Base-by-base conservation (phyloP, 2,888 invertebrate species). In the Notodonta ziczac region DNA sequence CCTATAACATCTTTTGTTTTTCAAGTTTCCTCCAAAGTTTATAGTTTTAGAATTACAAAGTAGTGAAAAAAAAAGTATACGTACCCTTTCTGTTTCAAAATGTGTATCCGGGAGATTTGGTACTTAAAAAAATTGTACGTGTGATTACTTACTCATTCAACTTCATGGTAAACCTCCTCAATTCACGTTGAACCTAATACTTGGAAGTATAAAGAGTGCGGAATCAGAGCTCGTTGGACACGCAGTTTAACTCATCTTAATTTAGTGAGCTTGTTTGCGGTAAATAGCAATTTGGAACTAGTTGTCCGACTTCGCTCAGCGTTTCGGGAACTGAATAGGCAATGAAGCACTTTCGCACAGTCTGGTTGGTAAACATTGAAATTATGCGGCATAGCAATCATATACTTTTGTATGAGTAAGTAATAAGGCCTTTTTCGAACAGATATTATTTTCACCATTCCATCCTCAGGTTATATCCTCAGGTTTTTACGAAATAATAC, bases 271-370 rank as follows among this genome's bases (percentile, higher is more conserved):
- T 89, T 90, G 89, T 90, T 89, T 87, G 87, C 73, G 86, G 87
- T 88, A 89, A 89, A 89, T 87, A 89, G 85, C 85, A 87, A 89
- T 90, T 91, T 88, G 82, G 82, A 85, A 84, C 85, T 86, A 86
- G 86, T 87, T 85, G 84, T 85, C 80, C 76, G 77, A 82, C 82
- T 89, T 85, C 76, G 74, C 73, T 76, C 77, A 74, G 73, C 72
- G 70, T 69, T 79, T 78, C 70, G 67, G 69, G 63, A 67, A 62
- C 65, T 83, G 83, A 82, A 83, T 81, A 76, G 78, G 73, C 77
- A 81, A 84, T 83, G 80, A 80, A 72, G 72, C 78, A 74, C 72
- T 77, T 75, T 63, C 64, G 58, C 66, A 65, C 69, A 67, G 69
- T 70, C 58, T 65, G 59, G 65, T 65, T 61, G 56, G 66, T 58